These are phyloP conservation scores for Drosophila sechellia DNA, from an alignment of 1,140 invertebrate species.

Conservation along the genomic window DNA sequence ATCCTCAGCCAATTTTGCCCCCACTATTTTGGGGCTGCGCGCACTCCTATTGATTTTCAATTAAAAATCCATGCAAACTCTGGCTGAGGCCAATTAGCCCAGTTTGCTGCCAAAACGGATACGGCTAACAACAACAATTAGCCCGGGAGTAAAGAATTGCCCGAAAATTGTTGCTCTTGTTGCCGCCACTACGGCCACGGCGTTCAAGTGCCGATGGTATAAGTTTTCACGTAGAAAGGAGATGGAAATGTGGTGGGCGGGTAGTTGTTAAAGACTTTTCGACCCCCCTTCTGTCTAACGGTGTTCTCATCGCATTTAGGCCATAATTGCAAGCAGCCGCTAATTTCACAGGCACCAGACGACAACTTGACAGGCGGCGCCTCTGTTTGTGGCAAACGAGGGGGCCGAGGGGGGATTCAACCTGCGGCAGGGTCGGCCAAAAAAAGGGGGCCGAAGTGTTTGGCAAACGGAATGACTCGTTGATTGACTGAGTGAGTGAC, in stretches of 20 bases:
- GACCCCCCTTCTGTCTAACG: slow-evolving; percentile 32
- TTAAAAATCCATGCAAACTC: slow-evolving; percentile 76
- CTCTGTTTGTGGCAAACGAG: slow-evolving; percentile 15
- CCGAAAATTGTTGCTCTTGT: slow-evolving; percentile 36
- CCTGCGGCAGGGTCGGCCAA: slow-evolving; percentile 4
- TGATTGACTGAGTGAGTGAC: slow-evolving; percentile 63
- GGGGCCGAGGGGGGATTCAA: not conserved
- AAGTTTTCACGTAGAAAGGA: slow-evolving; percentile 12
- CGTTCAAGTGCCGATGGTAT: slow-evolving; percentile 38
- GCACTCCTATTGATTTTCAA: slow-evolving; percentile 74
- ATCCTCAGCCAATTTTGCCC: slow-evolving; percentile 10
- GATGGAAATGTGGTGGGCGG: not conserved
- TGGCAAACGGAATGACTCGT: slow-evolving; percentile 49
- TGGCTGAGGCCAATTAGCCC: slow-evolving; percentile 70
- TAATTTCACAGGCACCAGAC: slow-evolving; percentile 72
- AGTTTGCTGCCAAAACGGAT: slow-evolving; percentile 71
- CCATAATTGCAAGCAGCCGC: slow-evolving; percentile 66
- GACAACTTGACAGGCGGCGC: slow-evolving; percentile 72
- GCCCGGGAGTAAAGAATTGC: slow-evolving; percentile 36
- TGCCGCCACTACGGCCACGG: slow-evolving; percentile 8
- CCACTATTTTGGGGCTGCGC: slow-evolving; percentile 20
- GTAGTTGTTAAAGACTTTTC: slow-evolving; percentile 24
- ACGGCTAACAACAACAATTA: slow-evolving; percentile 73
- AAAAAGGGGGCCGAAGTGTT: slow-evolving; percentile 6
- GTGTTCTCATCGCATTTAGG: slow-evolving; percentile 35